Percentiles rank a stretch among this genome's conserved stretches.
Conservation (phyloP, 1,140 invertebrate species). For the Ceratina australensis region DNA sequence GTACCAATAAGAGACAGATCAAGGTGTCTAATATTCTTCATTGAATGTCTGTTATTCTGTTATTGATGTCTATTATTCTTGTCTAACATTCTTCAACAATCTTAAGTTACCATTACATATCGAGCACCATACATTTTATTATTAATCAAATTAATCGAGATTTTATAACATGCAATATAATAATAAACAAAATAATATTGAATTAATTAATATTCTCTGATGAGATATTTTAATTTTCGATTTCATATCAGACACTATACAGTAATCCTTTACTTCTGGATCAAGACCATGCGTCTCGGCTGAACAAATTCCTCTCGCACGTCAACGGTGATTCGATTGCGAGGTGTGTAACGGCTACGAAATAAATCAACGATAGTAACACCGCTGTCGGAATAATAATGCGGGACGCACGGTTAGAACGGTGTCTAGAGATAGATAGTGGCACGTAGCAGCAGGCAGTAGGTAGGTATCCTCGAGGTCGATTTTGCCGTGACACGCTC, state of each 20-base stretch:
- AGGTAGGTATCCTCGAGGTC: slow-evolving; percentile 12
- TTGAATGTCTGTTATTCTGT: no score
- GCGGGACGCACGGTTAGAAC: neutral
- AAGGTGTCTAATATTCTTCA: no score
- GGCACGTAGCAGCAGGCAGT: slow-evolving; percentile 10
- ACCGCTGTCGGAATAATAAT: slow-evolving; percentile 19
- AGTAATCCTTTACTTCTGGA: no score
- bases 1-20: neutral
- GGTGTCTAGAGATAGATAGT: neutral
- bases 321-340: slow-evolving; percentile 11
- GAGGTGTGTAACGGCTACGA: slow-evolving; percentile 17
- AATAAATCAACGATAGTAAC: slow-evolving; percentile 15
- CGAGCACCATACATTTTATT: no score
- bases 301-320: slow-evolving; percentile 7
- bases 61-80: no score
- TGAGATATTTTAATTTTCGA: no score
- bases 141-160: no score
- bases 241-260: no score
- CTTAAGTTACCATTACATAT: no score
- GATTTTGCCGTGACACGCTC: slow-evolving; percentile 38
- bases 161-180: no score
- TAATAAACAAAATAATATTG: neutral
- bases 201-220: no score
- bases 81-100: no score
- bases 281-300: neutral